Conservation (phyloP, 2,113 vertebrate genomes). For the Sphyrna mokarran region DNA sequence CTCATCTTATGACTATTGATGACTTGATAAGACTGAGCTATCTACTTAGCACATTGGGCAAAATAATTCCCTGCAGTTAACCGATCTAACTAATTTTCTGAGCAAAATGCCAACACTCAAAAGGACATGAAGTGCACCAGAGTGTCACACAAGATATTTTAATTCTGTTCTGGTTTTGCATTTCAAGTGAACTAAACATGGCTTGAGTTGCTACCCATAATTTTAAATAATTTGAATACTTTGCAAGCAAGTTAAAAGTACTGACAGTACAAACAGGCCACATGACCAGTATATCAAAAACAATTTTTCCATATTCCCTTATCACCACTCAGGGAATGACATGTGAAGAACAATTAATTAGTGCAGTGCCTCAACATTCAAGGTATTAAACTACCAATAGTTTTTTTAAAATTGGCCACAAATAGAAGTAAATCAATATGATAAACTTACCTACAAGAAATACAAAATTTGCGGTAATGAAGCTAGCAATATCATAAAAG, state of each 20-base stretch:
- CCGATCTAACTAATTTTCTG: background rate
- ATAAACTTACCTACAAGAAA: background rate
- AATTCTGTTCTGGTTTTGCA: background rate
- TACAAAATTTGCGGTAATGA: background rate
- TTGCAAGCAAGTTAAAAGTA: too few relatives aligned
- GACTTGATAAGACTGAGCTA: background rate
- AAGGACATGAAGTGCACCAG: background rate
- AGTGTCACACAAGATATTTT: background rate
- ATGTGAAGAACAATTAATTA: background rate
- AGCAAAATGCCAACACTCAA: background rate
- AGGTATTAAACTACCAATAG: background rate
- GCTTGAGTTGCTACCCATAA: background rate
- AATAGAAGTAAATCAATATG: background rate
- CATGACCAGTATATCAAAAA: background rate
- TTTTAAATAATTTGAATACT: background rate
- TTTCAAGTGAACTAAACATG: background rate
- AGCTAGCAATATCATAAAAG: background rate
- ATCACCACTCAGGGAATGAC: background rate
- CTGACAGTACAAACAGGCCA: too few relatives aligned
- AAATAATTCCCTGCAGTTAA: background rate
- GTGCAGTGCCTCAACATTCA: background rate
- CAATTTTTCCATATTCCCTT: background rate
- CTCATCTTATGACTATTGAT: background rate
- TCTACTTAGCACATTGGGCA: background rate
- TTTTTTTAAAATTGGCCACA: background rate